Conservation (phyloP, 1,140 invertebrate genomes). For the Monochamus saltuarius region DNA sequence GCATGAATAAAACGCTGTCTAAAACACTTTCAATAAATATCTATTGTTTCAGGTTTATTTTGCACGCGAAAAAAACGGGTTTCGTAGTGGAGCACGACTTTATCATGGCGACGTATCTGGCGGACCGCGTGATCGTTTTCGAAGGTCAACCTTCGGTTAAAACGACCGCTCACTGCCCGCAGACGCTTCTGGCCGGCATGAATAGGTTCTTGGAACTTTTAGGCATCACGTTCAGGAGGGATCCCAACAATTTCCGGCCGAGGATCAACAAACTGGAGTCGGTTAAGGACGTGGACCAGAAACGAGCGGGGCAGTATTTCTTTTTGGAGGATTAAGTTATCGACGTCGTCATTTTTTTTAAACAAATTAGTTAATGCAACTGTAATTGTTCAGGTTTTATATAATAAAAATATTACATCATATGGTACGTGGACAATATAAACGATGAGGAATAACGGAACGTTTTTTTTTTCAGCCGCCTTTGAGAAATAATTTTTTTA, state of each 20-base stretch:
- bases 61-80: conserved; percentile 98
- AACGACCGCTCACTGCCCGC: conserved; percentile 88
- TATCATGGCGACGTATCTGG: conserved; percentile 99
- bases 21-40: too few species aligned
- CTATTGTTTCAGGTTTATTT: conserved; percentile 88
- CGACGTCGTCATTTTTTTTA: not conserved
- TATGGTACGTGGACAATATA: too few species aligned
- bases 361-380: too few species aligned
- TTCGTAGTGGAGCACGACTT: conserved; percentile 99
- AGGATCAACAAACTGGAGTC: conserved; percentile 97
- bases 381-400: too few species aligned
- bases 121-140: conserved; percentile 98
- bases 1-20: too few species aligned
- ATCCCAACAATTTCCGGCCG: conserved; percentile 98
- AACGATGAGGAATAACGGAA: too few species aligned
- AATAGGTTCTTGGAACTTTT: conserved; percentile 96
- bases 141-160: conserved; percentile 89
- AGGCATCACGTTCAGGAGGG: conserved; percentile 96
- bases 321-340: conserved; percentile 90
- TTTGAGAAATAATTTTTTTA: too few species aligned
- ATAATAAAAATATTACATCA: too few species aligned
- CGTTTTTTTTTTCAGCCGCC: too few species aligned
- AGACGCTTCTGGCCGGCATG: conserved; percentile 96
- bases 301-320: conserved; percentile 96
- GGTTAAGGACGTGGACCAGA: conserved; percentile 98